phyloP scores from a whole-genome alignment of 2,797 vertebrate genomes.

The Avahi laniger region DNA sequence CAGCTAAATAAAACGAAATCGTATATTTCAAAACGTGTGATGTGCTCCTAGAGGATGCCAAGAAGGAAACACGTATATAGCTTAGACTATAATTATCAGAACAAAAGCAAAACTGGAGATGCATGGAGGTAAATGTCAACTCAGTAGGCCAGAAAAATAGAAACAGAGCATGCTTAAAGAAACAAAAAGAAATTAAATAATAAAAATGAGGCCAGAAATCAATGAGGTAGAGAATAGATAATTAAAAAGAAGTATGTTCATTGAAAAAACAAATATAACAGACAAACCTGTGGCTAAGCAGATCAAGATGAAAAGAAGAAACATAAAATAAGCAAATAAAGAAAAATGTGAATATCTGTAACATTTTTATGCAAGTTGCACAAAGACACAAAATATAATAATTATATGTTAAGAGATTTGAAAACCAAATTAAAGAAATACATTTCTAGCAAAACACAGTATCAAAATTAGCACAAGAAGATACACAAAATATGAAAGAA shows the following conservation, averaged over 20 bases:
- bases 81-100: conserved; percentile 36
- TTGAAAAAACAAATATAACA: neutral
- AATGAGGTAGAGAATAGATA: neutral
- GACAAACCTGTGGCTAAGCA: neutral
- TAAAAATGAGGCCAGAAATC: conserved; percentile 51
- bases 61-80: neutral
- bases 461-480: neutral
- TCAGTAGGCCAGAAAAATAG: conserved; percentile 22
- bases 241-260: neutral
- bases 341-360: neutral
- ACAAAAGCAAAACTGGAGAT: conserved; percentile 7
- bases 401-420: neutral
- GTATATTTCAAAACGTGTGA: neutral
- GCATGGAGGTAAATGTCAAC: neutral
- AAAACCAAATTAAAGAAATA: conserved; percentile 1
- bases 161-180: neutral
- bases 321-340: neutral
- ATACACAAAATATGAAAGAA: neutral
- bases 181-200: conserved; percentile 1
- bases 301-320: neutral
- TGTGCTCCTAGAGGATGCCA: neutral
- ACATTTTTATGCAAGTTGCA: neutral
- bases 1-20: conserved; percentile 37
- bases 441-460: neutral
- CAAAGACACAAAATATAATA: neutral